A percentile compares a stretch with the other conserved stretches of the same genome.
These are phyloP conservation scores for Lemur catta DNA, from an alignment of 2,797 vertebrate genomes.

Conservation along the genomic window DNA sequence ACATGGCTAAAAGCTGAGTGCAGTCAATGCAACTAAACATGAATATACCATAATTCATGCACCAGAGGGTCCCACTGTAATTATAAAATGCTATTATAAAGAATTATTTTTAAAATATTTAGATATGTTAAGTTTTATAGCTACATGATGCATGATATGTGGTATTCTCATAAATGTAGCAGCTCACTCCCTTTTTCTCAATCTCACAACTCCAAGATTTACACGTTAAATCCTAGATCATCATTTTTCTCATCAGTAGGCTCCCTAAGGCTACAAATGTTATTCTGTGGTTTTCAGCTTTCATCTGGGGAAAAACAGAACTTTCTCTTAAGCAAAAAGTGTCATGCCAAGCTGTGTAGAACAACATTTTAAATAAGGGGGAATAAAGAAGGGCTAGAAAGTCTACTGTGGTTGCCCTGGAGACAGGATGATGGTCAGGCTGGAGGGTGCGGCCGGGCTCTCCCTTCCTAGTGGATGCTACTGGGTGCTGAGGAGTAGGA, in stretches of 20 bases:
- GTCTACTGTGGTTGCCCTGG: background rate
- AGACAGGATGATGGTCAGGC: background rate
- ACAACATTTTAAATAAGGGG: constrained; percentile 27
- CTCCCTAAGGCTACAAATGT: constrained; percentile 30
- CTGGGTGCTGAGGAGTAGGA: background rate
- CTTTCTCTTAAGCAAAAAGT: constrained; percentile 43
- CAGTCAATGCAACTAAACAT: constrained; percentile 81
- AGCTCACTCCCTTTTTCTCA: constrained; percentile 23
- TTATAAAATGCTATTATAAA: constrained; percentile 82
- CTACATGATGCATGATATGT: constrained; percentile 27
- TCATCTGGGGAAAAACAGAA: constrained; percentile 42
- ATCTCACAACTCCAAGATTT: constrained; percentile 54
- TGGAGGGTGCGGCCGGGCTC: background rate
- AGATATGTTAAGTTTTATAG: constrained; percentile 77
- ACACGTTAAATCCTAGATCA: background rate
- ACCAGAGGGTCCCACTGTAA: constrained; percentile 76
- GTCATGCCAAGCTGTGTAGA: background rate
- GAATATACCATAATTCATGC: constrained; percentile 83
- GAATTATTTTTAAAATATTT: constrained; percentile 82
- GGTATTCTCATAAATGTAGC: constrained; percentile 32
- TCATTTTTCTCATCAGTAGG: constrained; percentile 57
- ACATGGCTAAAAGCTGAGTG: constrained; percentile 82
- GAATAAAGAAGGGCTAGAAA: background rate
- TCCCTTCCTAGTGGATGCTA: background rate
- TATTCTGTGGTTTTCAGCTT: constrained; percentile 46